Evolutionary conservation across 2,888 invertebrate genomes (phyloP).

Genomic region (Cantharis rustica): DNA sequence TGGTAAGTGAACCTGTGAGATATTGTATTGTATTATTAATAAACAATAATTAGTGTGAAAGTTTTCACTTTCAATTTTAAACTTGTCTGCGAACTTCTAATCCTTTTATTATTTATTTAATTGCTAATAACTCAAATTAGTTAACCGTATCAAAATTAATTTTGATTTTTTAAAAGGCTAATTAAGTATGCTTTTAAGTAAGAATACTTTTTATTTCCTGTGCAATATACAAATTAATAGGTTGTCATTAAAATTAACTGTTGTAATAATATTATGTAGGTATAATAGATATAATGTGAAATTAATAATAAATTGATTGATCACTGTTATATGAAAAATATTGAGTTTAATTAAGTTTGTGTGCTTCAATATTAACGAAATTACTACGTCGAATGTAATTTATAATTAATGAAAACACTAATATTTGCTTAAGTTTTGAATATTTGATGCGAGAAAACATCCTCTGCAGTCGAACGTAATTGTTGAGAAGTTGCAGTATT

Average conservation of each 20-base stretch:
- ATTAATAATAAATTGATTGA: not conserved
- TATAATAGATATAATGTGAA: too few relatives aligned
- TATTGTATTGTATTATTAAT: not conserved
- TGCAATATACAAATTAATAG: not conserved
- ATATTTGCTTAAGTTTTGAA: not conserved
- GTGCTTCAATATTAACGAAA: not conserved
- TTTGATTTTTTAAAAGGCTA: not conserved
- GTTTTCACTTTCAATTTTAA: slow-evolving; percentile 17
- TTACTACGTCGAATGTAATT: not conserved
- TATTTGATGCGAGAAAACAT: not conserved
- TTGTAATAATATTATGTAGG: too few relatives aligned
- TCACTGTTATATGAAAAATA: not conserved
- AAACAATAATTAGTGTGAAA: slow-evolving; percentile 11
- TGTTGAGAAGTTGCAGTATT: not conserved
- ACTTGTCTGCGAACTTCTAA: not conserved
- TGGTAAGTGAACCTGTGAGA: not conserved
- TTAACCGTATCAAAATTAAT: not conserved
- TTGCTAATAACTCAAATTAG: not conserved
- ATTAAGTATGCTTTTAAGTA: not conserved
- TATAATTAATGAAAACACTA: not conserved
- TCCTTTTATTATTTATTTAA: not conserved
- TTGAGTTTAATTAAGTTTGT: not conserved
- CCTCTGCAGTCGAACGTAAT: not conserved
- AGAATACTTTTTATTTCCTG: not conserved
- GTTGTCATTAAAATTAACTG: too few relatives aligned